Base-by-base conservation (phyloP, 2,888 invertebrate genomes). In the Drosophila neotestacea region DNA sequence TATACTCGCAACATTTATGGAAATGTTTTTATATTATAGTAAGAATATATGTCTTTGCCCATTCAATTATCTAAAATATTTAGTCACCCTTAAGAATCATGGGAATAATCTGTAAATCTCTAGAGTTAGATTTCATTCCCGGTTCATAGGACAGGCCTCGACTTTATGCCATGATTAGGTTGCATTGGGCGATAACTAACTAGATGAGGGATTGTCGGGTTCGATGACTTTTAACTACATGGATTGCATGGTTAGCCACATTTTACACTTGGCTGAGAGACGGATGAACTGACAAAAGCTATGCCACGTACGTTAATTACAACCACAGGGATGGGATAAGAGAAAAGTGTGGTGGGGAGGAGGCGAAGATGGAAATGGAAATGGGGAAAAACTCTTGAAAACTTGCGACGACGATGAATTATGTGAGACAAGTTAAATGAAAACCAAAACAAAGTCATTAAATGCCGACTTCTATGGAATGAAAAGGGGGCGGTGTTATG, bases 361-460 rank as follows among this genome's bases (percentile, higher is more conserved):
- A 32, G 34, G 22, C 11, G 30, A 4, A 13, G 58, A 13, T 28
- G 47, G 27, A 38, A 41, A 36, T 58, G 59, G 44, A 44, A 52
- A n/a, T 13, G 54, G 58, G 50, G 46, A 22, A 65, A 61, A 74
- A 59, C 16, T 34, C 46, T 42, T 32, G 0, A 52, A 59, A 44
- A 28, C 44, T 52, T 36, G 38, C 27, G 56, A 38, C 44, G 42
- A 41, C 22, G 56, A 38, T 16, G 56, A 55, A 62, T 48, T 46
- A 59, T 65, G 47, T 46, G 50, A 69, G 73, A 77, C 77, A 68
- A 71, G 79, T 74, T 74, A 72, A 85, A 69, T 77, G 67, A 70
- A 82, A 82, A 82, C 38, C 66, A 73, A 69, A 87, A 69, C 67
- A 66, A 79, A 74, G 70, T 79, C 70, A 68, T 73, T 73, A 65